Base-by-base conservation (phyloP, 2,113 vertebrate genomes). In the Corythornis madagascariensis region DNA sequence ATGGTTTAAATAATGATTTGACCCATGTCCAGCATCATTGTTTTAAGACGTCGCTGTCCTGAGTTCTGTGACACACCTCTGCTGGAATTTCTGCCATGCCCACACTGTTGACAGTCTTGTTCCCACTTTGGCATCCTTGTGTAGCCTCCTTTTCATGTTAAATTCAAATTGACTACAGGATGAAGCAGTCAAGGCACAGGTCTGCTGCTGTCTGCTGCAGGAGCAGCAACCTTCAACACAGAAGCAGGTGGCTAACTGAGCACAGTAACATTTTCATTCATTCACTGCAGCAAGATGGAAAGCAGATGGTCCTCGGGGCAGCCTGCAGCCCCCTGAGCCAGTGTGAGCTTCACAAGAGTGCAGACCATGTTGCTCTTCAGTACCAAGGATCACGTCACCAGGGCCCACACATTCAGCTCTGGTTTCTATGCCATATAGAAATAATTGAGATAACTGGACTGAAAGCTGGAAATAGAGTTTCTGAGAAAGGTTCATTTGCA, bases 271-370 rank as follows among this genome's bases (percentile, higher is more conserved):
- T 50, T 35, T 70, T 63, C 7, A 26, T 47, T 66, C 38, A 24
- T 50, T 50, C 21, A 12, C 28, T 1, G 1, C 0, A 1, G 0
- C 6, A 11, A 25, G 35, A 20, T 2, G 43, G 55, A 59, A 66
- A 28, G 35, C 25, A 29, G 29, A 21, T 40, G 50, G n/a, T 28
- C 14, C 50, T 48, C 26, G 17, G 67, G 64, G 31, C 72, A 88
- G 50, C 28, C 28, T 64, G 33, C 56, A 81, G 57, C 31, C 4
- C 2, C 65, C n/a, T 4, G 1, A 86, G 52, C 22, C 52, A 67
- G 16, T 2, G 0, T 52, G 25, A 71, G 7, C 33, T 57, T 80
- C 33, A 65, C 6, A 11, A 18, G 20, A 70, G 13, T 3, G 4
- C 43, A 47, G 48, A 24, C 40, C 10, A 6, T 4, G 13, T 10